Conservation (phyloP, 2,888 invertebrate genomes). For the Rosalia funebris region DNA sequence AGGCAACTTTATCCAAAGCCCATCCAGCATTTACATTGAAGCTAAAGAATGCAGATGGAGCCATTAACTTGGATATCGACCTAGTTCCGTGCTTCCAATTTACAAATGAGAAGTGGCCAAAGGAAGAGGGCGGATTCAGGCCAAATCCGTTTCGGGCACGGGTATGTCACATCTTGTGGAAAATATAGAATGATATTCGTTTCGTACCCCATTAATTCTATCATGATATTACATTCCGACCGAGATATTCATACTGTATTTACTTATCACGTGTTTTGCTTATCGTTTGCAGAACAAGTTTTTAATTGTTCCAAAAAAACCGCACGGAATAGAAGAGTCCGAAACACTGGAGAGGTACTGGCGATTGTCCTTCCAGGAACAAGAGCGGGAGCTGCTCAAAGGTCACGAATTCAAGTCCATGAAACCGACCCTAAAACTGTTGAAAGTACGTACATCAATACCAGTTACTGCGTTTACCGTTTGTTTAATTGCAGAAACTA, state of each 20-base stretch:
- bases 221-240: too few species aligned
- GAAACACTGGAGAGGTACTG: constrained; percentile 50
- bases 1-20: constrained; percentile 61
- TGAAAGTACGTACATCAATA: constrained; percentile 50
- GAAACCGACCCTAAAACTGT: constrained; percentile 56
- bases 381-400: constrained; percentile 57
- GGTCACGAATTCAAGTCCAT: constrained; percentile 43
- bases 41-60: constrained; percentile 49
- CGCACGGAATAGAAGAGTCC: constrained; percentile 36
- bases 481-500: constrained; percentile 61
- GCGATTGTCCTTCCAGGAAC: constrained; percentile 63
- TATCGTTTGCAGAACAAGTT: constrained; percentile 52
- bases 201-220: too few species aligned
- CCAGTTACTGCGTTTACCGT: constrained; percentile 14
- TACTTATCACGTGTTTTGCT: too few species aligned
- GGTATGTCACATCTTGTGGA: too few species aligned
- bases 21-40: constrained; percentile 70
- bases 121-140: constrained; percentile 42
- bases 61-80: constrained; percentile 58
- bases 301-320: constrained; percentile 58
- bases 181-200: too few species aligned
- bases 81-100: constrained; percentile 58
- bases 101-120: constrained; percentile 52
- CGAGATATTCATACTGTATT: too few species aligned
- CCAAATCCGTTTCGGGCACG: constrained; percentile 41